Conservation (phyloP, 1,140 invertebrate species). For the Heliconius congener region DNA sequence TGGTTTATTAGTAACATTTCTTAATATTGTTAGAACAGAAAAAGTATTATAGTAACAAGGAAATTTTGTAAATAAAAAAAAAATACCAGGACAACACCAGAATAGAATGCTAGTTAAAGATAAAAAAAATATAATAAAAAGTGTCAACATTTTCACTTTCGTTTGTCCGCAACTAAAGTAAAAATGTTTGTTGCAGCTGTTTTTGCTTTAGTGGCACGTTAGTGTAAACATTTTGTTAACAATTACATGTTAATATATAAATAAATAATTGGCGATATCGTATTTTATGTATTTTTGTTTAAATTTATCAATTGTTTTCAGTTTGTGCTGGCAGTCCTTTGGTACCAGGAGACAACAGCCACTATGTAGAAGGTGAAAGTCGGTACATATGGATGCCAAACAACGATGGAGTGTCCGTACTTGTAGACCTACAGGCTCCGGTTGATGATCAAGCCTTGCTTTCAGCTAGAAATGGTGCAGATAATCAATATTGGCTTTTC, state of each 20-base stretch:
- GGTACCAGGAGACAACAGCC: conserved; percentile 61
- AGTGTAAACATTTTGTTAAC: conserved; percentile 17
- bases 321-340: conserved; percentile 47
- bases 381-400: conserved; percentile 69
- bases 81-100: too few species aligned
- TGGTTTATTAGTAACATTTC: too few species aligned
- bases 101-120: too few species aligned
- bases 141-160: too few species aligned
- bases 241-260: not conserved
- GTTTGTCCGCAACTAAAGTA: too few species aligned
- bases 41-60: too few species aligned
- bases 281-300: too few species aligned
- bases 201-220: conserved; percentile 23
- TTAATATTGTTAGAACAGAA: too few species aligned
- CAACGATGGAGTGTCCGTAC: conserved; percentile 47
- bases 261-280: not conserved
- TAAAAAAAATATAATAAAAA: too few species aligned
- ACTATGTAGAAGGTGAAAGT: conserved; percentile 65
- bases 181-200: conserved; percentile 10
- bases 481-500: conserved; percentile 63
- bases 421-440: conserved; percentile 58
- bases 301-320: conserved; percentile 16
- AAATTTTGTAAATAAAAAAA: too few species aligned
- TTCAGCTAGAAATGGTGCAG: conserved; percentile 49
- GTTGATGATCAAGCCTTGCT: conserved; percentile 33